These are phyloP conservation scores for Patiria pectinifera DNA, from an alignment of 53 echinoderm and acorn worm genomes.

Conservation along the genomic window DNA sequence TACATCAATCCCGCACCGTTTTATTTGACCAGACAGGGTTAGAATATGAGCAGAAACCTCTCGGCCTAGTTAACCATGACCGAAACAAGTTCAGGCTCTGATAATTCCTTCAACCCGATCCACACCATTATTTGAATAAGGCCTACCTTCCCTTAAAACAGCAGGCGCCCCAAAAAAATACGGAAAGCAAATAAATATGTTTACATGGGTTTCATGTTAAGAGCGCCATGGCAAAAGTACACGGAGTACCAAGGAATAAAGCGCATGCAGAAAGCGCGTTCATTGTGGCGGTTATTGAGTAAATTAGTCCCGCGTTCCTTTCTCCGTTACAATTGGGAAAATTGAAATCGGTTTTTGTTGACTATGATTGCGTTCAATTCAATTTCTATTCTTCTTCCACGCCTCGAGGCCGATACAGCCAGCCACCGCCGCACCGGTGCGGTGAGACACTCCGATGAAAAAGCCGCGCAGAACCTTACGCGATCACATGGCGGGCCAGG, in stretches of 20 bases:
- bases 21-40: slow-evolving; percentile 41
- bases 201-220: not conserved
- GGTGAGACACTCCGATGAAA: too few species aligned
- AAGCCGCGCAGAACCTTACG: too few species aligned
- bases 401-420: slow-evolving; percentile 37
- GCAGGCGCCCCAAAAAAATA: not conserved
- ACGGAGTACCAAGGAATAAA: not conserved
- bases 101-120: not conserved
- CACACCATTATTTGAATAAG: not conserved
- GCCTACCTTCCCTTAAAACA: not conserved
- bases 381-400: slow-evolving; percentile 61
- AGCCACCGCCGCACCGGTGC: not conserved
- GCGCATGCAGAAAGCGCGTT: not conserved
- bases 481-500: not conserved
- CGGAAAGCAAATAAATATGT: not conserved
- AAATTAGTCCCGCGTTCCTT: slow-evolving; percentile 64
- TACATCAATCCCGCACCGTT: slow-evolving; percentile 27
- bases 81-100: slow-evolving; percentile 10
- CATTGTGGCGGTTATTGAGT: slow-evolving; percentile 36
- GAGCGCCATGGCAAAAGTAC: not conserved
- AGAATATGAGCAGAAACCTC: slow-evolving; percentile 25
- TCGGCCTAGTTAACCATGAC: slow-evolving; percentile 39
- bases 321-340: slow-evolving; percentile 70
- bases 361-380: slow-evolving; percentile 64
- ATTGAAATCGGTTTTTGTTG: slow-evolving; percentile 64